phyloP scores from a whole-genome alignment of 92 coral and sea anemone species.

The Zoanthus solanderi region DNA sequence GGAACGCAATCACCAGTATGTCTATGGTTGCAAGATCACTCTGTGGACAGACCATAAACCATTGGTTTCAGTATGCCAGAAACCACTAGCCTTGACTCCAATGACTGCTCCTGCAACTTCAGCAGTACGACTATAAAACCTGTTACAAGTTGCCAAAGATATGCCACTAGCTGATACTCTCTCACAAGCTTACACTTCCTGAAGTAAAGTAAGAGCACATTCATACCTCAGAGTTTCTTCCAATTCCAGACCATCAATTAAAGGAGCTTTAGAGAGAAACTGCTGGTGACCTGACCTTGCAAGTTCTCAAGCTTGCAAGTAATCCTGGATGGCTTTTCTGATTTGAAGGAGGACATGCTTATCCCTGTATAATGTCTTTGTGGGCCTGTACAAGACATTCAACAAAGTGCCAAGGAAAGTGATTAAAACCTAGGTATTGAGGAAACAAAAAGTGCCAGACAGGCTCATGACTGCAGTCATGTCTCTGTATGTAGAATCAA shows the following conservation, averaged over 20 bases:
- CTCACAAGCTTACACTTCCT: slow-evolving; percentile 49
- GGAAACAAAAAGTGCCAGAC: too few species aligned
- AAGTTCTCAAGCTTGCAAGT: background rate
- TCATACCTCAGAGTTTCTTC: slow-evolving; percentile 9
- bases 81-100: slow-evolving; percentile 60
- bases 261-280: slow-evolving; percentile 24
- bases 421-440: too few species aligned
- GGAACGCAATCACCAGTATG: slow-evolving; percentile 63
- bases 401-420: too few species aligned
- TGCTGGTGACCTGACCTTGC: slow-evolving; percentile 2
- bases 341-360: background rate
- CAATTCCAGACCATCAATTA: slow-evolving; percentile 18
- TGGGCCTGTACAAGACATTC: too few species aligned
- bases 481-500: too few species aligned
- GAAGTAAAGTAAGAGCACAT: slow-evolving; percentile 28
- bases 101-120: slow-evolving; percentile 59
- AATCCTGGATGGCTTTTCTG: slow-evolving; percentile 12
- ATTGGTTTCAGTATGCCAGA: slow-evolving; percentile 52
- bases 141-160: slow-evolving; percentile 54
- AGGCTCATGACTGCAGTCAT: too few species aligned
- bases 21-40: slow-evolving; percentile 8
- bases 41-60: slow-evolving; percentile 72
- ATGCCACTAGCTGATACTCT: slow-evolving; percentile 64
- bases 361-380: too few species aligned
- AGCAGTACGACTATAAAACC: slow-evolving; percentile 62